Evolutionary conservation across 2,888 invertebrate genomes (phyloP).

Genomic region (Eupithecia centaureata): DNA sequence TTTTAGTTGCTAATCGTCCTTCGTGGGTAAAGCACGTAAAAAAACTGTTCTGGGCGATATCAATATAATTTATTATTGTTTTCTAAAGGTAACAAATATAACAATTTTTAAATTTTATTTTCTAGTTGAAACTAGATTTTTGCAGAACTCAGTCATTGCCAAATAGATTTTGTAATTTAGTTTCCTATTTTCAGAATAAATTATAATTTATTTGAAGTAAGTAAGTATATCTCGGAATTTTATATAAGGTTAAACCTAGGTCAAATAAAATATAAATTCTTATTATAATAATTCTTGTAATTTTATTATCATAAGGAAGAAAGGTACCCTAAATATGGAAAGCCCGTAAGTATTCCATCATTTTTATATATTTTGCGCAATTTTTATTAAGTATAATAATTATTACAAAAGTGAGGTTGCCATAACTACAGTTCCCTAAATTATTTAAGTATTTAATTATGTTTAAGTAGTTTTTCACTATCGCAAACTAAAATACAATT

Average conservation of each 20-base stretch:
- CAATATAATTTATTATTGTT: conserved; percentile 26
- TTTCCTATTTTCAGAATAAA: conserved; percentile 1
- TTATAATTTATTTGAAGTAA: neutral
- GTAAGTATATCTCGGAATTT: neutral
- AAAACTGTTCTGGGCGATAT: conserved; percentile 13
- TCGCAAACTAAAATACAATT: neutral
- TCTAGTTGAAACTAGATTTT: neutral
- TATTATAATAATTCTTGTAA: neutral
- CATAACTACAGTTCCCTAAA: neutral
- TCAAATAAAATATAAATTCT: conserved; percentile 9
- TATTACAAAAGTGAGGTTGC: conserved; percentile 1
- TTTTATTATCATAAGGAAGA: neutral
- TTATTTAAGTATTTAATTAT: neutral
- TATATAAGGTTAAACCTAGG: neutral
- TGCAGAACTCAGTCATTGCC: neutral
- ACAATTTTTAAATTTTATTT: neutral
- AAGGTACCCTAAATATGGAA: neutral
- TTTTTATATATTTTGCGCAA: conserved; percentile 4
- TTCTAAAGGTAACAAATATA: conserved; percentile 6
- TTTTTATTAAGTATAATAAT: neutral
- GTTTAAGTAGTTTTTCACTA: neutral
- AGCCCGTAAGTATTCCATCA: neutral
- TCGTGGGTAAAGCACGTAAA: conserved; percentile 3
- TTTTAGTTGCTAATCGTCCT: neutral
- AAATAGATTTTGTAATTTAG: neutral